phyloP scores from a whole-genome alignment of 2,797 vertebrate species.

The Sebastolobus alascanus region DNA sequence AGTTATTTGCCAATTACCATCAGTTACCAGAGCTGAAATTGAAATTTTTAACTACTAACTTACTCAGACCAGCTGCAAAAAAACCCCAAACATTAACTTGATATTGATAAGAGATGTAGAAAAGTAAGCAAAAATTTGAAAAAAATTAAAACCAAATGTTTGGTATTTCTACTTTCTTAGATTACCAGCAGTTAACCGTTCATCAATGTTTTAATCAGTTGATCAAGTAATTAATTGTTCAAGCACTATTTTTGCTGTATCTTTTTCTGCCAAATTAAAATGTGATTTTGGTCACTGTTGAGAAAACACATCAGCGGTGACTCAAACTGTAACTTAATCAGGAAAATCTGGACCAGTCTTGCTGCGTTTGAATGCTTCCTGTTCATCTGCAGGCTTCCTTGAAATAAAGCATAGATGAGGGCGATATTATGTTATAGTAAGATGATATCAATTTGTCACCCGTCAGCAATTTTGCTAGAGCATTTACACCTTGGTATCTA shows the following conservation, averaged over 20 bases:
- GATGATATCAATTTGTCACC: not conserved
- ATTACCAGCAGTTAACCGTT: not conserved
- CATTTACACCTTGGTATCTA: not conserved
- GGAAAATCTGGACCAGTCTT: not conserved
- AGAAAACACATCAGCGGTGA: not conserved
- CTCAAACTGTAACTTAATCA: not conserved
- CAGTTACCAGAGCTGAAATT: not conserved
- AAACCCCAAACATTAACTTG: not conserved
- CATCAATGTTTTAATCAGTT: not conserved
- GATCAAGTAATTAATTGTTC: not conserved
- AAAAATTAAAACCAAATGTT: not conserved
- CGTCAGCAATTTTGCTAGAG: no score
- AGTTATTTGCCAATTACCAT: not conserved
- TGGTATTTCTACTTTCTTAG: not conserved
- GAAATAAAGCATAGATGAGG: not conserved
- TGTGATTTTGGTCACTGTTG: not conserved
- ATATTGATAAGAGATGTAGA: not conserved
- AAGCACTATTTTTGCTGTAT: not conserved
- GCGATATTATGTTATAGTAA: not conserved
- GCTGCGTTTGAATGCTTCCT: not conserved
- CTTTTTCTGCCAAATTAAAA: not conserved
- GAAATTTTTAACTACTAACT: not conserved
- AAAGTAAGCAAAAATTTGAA: not conserved
- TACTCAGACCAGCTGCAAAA: not conserved
- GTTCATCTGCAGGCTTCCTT: not conserved